phyloP scores from a whole-genome alignment of 1,140 invertebrate species.

The Drosophila kanapiae region DNA sequence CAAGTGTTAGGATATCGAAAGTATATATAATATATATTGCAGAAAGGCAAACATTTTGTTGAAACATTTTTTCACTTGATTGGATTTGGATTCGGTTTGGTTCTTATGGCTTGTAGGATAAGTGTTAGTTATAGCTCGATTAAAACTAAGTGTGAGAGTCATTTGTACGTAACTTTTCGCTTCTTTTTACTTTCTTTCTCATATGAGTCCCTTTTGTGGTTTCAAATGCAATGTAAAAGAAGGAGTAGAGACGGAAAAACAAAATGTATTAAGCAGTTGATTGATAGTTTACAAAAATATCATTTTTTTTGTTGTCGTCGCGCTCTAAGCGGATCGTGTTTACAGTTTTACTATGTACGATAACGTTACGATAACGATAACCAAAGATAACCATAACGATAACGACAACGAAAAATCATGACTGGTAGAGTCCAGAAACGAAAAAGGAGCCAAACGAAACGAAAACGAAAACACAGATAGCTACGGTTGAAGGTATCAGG shows the following conservation, averaged over 20 bases:
- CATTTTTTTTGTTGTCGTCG: conserved; percentile 39
- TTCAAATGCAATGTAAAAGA: conserved; percentile 83
- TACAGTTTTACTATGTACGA: conserved; percentile 42
- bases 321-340: conserved; percentile 46
- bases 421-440: conserved; percentile 44
- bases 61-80: conserved; percentile 47
- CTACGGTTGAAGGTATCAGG: conserved; percentile 49
- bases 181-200: conserved; percentile 85
- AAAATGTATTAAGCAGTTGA: conserved; percentile 81
- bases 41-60: conserved; percentile 43
- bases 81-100: conserved; percentile 27
- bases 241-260: conserved; percentile 84
- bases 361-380: conserved; percentile 17
- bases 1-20: conserved; percentile 53
- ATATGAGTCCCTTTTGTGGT: conserved; percentile 84
- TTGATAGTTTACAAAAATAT: conserved; percentile 66
- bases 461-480: conserved; percentile 34
- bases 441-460: too few species aligned
- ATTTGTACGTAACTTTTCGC: conserved; percentile 83
- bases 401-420: conserved; percentile 36
- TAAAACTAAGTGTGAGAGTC: conserved; percentile 70
- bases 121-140: conserved; percentile 43
- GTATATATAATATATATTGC: conserved; percentile 50
- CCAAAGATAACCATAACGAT: conserved; percentile 24
- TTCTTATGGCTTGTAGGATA: conserved; percentile 36